These are phyloP conservation scores for Albula goreensis DNA, from an alignment of 2,113 vertebrate genomes.

Conservation along the genomic window DNA sequence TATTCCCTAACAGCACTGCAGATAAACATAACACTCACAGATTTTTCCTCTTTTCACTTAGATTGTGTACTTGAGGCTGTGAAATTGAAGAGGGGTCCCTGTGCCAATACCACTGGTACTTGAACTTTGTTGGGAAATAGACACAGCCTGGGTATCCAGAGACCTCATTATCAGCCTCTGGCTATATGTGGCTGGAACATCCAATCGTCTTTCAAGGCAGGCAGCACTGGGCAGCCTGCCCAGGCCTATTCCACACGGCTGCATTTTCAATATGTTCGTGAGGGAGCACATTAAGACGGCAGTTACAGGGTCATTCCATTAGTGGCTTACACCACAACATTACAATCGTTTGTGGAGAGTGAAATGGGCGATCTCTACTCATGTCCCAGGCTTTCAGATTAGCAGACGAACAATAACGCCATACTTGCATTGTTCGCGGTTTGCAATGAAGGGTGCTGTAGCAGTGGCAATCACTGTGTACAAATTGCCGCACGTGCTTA, in stretches of 20 bases:
- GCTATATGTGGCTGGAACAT: conserved; percentile 48
- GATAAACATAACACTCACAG: not conserved
- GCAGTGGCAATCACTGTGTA: not conserved
- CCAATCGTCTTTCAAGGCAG: conserved; percentile 54
- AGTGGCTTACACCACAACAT: not conserved
- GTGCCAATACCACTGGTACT: not conserved
- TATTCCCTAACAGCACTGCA: not conserved
- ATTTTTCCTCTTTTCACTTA: not conserved
- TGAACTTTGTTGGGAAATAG: conserved; percentile 48
- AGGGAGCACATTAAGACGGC: conserved; percentile 57
- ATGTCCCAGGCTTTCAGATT: no score
- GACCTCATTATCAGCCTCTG: conserved; percentile 55
- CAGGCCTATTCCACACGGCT: conserved; percentile 57
- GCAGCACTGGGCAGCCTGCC: conserved; percentile 52
- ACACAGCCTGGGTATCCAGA: conserved; percentile 46
- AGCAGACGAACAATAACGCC: not conserved
- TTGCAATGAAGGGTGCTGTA: not conserved
- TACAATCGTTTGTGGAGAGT: not conserved
- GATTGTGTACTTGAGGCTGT: not conserved
- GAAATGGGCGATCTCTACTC: not conserved
- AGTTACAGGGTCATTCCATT: conserved; percentile 55
- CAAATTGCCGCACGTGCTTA: no score
- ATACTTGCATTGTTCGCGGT: not conserved
- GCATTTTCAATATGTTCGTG: conserved; percentile 55
- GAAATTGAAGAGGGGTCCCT: not conserved